Evolutionary conservation across 2,888 invertebrate species (phyloP).

Genomic region (Dusona sp.): DNA sequence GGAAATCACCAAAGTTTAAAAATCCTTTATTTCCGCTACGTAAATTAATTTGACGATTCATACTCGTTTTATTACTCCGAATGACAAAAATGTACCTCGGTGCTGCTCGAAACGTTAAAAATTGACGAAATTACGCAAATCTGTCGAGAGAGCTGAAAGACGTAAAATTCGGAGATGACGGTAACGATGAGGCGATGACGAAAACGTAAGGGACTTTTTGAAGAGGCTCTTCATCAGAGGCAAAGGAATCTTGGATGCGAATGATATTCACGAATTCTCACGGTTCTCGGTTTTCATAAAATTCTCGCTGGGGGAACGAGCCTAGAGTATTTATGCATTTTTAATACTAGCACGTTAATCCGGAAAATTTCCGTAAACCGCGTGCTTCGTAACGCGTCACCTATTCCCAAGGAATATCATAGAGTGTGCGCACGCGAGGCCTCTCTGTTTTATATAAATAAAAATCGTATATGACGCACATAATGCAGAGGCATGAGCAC

Average conservation of each 20-base stretch:
- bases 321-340: slow-evolving; percentile 35
- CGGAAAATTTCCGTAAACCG: slow-evolving; percentile 60
- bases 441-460: slow-evolving; percentile 39
- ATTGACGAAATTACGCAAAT: not conserved
- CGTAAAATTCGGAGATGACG: slow-evolving; percentile 27
- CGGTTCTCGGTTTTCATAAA: slow-evolving; percentile 42
- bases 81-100: not conserved
- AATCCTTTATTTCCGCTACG: not conserved
- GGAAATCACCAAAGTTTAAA: not conserved
- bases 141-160: slow-evolving; percentile 13
- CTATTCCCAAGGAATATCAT: slow-evolving; percentile 48
- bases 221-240: slow-evolving; percentile 7
- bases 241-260: slow-evolving; percentile 33
- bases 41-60: not conserved
- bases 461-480: slow-evolving; percentile 46
- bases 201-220: slow-evolving; percentile 7
- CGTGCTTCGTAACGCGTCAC: slow-evolving; percentile 55
- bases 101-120: not conserved
- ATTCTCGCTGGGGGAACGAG: slow-evolving; percentile 5
- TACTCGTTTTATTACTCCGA: not conserved
- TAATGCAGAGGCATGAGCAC: slow-evolving; percentile 12
- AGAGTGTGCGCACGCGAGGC: slow-evolving; percentile 42
- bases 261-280: slow-evolving; percentile 58
- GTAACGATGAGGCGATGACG: slow-evolving; percentile 39
- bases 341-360: slow-evolving; percentile 56